A percentile compares a stretch with the other conserved stretches of the same genome.
Conservation (phyloP, 2,888 invertebrate genomes). For the Himalopsyche kuldschensis region DNA sequence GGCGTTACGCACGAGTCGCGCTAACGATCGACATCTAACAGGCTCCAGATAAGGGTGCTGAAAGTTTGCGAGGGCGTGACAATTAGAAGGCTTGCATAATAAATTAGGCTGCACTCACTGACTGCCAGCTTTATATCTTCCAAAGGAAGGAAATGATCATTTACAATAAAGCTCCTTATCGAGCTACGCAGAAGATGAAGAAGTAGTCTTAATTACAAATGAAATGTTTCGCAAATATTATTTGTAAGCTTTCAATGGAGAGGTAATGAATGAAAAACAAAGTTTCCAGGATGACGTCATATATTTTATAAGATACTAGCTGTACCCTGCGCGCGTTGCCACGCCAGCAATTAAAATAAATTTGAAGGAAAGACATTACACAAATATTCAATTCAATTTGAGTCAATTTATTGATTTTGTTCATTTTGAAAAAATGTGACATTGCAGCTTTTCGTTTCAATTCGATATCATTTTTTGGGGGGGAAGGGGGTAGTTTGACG, state of each 20-base stretch:
- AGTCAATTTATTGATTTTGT: too few relatives aligned
- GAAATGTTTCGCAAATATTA: neutral
- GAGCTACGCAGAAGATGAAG: neutral
- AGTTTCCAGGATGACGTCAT: neutral
- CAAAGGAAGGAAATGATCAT: slow-evolving; percentile 2
- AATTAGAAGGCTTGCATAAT: slow-evolving; percentile 24
- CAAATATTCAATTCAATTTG: too few relatives aligned
- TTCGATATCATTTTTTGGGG: too few relatives aligned
- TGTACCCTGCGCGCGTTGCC: too few relatives aligned
- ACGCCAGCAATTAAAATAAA: too few relatives aligned
- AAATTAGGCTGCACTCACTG: slow-evolving; percentile 17
- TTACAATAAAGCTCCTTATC: neutral
- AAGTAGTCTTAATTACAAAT: neutral
- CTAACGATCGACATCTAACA: slow-evolving; percentile 33
- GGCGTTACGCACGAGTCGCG: slow-evolving; percentile 34
- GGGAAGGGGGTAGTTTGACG: too few relatives aligned
- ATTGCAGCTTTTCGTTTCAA: too few relatives aligned
- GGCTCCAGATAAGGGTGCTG: slow-evolving; percentile 11
- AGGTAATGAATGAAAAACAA: neutral
- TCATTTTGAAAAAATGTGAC: too few relatives aligned
- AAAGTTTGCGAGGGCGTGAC: slow-evolving; percentile 12
- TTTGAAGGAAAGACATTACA: too few relatives aligned
- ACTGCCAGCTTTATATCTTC: neutral
- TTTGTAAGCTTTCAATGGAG: neutral
- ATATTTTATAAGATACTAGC: too few relatives aligned